Percentiles rank a stretch among this genome's conserved stretches.
Evolutionary conservation across 2,113 vertebrate species (phyloP).

Genomic region (Butastur rufipennis): DNA sequence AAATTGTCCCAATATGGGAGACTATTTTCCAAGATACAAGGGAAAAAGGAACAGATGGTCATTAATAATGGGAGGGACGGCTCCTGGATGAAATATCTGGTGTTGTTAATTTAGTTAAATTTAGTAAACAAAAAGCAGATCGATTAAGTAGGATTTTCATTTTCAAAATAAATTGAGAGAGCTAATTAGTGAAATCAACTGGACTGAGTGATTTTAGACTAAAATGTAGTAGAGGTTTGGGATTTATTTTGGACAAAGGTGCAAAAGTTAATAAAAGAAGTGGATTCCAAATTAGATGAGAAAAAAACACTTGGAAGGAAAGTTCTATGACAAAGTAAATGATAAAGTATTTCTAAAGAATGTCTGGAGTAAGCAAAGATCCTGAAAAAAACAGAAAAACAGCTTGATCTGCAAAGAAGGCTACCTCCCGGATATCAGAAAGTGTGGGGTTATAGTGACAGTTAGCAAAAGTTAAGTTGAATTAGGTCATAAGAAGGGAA

Average conservation of each 20-base stretch:
- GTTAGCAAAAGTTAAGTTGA: background rate
- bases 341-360: background rate
- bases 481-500: background rate
- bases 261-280: background rate
- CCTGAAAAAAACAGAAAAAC: background rate
- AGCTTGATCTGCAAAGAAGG: background rate
- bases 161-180: conserved; percentile 39
- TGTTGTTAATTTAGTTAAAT: conserved; percentile 39
- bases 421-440: background rate
- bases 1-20: background rate
- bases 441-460: background rate
- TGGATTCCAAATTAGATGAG: background rate
- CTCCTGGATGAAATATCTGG: conserved; percentile 41
- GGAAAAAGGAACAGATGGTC: conserved; percentile 8
- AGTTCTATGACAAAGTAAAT: background rate
- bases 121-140: conserved; percentile 47
- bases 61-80: background rate
- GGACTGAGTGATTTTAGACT: background rate
- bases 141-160: conserved; percentile 47
- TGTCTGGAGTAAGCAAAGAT: background rate
- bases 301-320: background rate
- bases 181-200: conserved; percentile 40
- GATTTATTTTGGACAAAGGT: conserved; percentile 11
- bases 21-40: background rate
- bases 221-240: background rate